Percentiles rank a stretch among this genome's conserved stretches.
These are phyloP conservation scores for Asteroscopus sphinx DNA, from an alignment of 2,888 invertebrate species.

Conservation along the genomic window DNA sequence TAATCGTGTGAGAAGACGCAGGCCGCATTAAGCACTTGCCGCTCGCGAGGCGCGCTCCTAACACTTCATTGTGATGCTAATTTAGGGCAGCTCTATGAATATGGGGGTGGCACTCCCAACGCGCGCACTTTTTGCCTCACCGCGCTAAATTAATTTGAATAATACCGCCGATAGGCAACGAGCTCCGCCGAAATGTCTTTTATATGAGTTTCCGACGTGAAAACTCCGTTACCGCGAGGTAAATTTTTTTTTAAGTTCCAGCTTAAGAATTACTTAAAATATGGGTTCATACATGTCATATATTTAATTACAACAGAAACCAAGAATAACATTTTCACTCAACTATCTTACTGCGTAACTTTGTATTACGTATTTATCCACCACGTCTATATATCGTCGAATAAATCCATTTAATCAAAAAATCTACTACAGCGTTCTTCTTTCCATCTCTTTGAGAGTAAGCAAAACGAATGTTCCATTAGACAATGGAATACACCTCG, in stretches of 20 bases:
- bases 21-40: constrained; percentile 84
- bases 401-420: constrained; percentile 50
- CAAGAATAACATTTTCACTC: constrained; percentile 34
- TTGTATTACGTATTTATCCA: constrained; percentile 39
- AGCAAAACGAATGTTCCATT: constrained; percentile 74
- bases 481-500: constrained; percentile 71
- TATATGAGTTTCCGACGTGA: constrained; percentile 84
- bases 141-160: constrained; percentile 88
- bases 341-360: constrained; percentile 46
- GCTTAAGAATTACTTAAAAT: constrained; percentile 74
- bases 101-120: constrained; percentile 81
- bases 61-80: constrained; percentile 90
- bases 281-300: constrained; percentile 66
- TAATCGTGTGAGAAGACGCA: constrained; percentile 83
- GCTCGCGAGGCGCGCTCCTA: constrained; percentile 80
- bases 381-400: constrained; percentile 32
- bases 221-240: constrained; percentile 70
- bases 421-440: constrained; percentile 49
- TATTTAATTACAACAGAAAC: constrained; percentile 72
- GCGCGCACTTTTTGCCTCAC: constrained; percentile 87
- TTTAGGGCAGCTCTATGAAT: constrained; percentile 88
- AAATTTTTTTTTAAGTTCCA: constrained; percentile 74
- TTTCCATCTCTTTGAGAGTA: constrained; percentile 62
- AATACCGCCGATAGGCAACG: constrained; percentile 87
- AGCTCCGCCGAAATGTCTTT: constrained; percentile 83